Percentiles rank a stretch among this genome's conserved stretches.
Evolutionary conservation across 1,140 invertebrate species (phyloP).

Genomic region (Lasaia peninsularis): DNA sequence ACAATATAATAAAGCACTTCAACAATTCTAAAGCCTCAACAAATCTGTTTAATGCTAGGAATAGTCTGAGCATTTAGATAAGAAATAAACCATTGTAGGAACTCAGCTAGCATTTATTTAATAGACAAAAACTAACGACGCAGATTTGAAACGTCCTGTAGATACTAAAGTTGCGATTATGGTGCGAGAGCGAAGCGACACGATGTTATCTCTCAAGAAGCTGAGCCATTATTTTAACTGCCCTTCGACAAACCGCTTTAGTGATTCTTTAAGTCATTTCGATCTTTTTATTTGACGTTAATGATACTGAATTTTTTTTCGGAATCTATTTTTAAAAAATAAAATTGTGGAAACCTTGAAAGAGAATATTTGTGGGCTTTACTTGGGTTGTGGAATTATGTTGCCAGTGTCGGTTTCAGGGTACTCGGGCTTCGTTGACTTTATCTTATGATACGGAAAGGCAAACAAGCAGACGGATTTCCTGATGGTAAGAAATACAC

Average conservation of each 20-base stretch:
- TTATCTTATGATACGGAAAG: too few species aligned
- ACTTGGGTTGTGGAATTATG: too few species aligned
- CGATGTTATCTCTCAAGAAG: conserved; percentile 49
- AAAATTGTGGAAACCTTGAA: too few species aligned
- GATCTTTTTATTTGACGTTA: conserved; percentile 3
- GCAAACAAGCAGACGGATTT: too few species aligned
- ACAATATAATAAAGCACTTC: not conserved
- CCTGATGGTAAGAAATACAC: too few species aligned
- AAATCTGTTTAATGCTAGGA: not conserved
- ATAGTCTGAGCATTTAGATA: conserved; percentile 3
- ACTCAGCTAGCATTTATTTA: conserved; percentile 2
- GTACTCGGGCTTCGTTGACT: too few species aligned
- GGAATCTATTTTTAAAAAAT: not conserved
- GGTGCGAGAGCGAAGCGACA: conserved; percentile 31
- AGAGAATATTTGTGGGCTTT: too few species aligned
- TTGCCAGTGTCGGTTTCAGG: too few species aligned
- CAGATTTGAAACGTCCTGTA: conserved; percentile 22
- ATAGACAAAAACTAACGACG: conserved; percentile 15
- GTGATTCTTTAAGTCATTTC: conserved; percentile 19
- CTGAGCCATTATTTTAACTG: conserved; percentile 47
- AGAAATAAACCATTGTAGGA: conserved; percentile 10
- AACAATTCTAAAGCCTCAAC: not conserved
- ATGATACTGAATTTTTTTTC: not conserved
- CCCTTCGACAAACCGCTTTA: conserved; percentile 33
- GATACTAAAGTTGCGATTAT: conserved; percentile 21